These are phyloP conservation scores for Halcyon smyrnensis DNA, from an alignment of 2,797 vertebrate species.

Conservation along the genomic window DNA sequence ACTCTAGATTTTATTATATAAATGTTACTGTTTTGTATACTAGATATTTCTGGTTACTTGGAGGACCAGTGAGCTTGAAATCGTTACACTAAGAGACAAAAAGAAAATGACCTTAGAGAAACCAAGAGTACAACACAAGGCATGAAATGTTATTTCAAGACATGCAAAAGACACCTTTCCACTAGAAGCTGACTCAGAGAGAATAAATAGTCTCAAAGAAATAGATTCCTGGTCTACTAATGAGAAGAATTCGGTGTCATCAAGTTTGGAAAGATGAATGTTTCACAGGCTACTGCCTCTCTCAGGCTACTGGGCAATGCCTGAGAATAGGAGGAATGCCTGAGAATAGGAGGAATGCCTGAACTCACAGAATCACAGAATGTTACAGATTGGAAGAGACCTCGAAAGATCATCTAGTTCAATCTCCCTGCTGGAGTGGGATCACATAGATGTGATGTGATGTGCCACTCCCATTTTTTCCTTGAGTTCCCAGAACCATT, in stretches of 20 bases:
- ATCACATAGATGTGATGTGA: no score
- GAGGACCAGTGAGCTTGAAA: not conserved
- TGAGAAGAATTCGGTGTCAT: not conserved
- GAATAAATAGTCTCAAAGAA: not conserved
- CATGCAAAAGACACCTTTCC: not conserved
- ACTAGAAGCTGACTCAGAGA: not conserved
- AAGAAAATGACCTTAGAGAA: not conserved
- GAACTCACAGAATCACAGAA: not conserved
- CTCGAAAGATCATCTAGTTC: no score
- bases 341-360: not conserved
- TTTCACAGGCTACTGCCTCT: not conserved
- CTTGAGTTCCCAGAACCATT: not conserved
- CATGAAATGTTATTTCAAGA: not conserved
- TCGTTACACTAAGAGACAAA: not conserved
- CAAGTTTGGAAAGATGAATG: not conserved
- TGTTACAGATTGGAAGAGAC: no score
- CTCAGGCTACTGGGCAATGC: not conserved
- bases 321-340: not conserved
- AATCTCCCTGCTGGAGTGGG: no score
- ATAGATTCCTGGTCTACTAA: not conserved
- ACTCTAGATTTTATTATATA: not conserved
- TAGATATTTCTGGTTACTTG: not conserved
- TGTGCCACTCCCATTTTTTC: not conserved
- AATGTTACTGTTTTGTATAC: not conserved
- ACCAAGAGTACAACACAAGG: not conserved